Evolutionary conservation across 2,888 invertebrate species (phyloP), one percentile per base, ranked within the genome.

Genomic region (Agrochola lychnidis): DNA sequence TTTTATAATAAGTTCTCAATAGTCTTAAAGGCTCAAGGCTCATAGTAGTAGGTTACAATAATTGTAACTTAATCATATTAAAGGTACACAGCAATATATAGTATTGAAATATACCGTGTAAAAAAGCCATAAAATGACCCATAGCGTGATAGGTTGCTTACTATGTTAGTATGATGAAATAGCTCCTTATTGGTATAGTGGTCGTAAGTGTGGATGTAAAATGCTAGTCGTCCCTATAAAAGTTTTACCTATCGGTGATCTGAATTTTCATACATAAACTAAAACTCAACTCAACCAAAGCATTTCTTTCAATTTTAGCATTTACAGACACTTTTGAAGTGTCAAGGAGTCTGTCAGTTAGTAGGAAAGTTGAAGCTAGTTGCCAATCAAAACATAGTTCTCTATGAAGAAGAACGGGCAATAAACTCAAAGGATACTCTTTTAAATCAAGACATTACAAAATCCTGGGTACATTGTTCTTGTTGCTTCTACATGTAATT

Each of bases 121-220:
- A 30, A 74, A 40, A 30, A 63, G 45, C 36, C 53, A 75, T 75
- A 75, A 74, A 62, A 19, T 63, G 62, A 45, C 53, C 45, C 62
- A 63, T 25, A 36, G 62, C 62, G 45, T 53, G 22, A 45, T n/a
- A 4, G 19, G 53, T 22, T 36, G 19, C 42, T 63, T 25, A 74
- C 59, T 73, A 40, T n/a, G 73, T 73, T 40, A 73, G 73, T 73
- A 73, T 73, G 73, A 73, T 73, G 48, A 73, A 73, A 73, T 51
- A 73, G 40, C 48, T 40, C 25, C 73, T 19, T 61, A 73, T 73
- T 51, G 25, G 40, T 73, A 40, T 51, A 73, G 48, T 73, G 59
- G 59, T 30, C 59, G 59, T 61, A 73, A 73, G 48, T 14, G 19
- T 36, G 9, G 45, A 42, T 63, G n/a, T 7, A 19, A 71, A 36